These are phyloP conservation scores for Cantharis rufa DNA, from an alignment of 2,888 invertebrate species.

Conservation along the genomic window DNA sequence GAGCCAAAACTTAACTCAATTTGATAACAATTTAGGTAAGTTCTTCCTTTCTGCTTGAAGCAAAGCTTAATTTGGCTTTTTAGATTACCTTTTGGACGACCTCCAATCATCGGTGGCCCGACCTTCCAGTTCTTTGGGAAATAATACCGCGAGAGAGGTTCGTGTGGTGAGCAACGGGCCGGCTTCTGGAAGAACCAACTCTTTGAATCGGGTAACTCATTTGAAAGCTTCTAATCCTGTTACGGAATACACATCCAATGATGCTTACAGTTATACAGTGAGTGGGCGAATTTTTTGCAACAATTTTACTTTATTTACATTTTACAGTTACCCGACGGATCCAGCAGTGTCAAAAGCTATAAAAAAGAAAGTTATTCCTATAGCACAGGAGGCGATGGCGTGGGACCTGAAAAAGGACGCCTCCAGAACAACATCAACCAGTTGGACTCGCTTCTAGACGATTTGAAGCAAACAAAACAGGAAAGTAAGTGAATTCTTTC, in stretches of 20 bases:
- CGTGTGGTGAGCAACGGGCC: slow-evolving; percentile 38
- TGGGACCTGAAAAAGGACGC: slow-evolving; percentile 47
- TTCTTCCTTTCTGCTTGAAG: neutral
- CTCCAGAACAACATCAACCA: slow-evolving; percentile 71
- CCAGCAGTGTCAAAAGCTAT: slow-evolving; percentile 49
- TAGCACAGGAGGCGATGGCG: slow-evolving; percentile 41
- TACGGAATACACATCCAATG: slow-evolving; percentile 53
- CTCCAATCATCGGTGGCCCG: slow-evolving; percentile 54
- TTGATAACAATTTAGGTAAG: slow-evolving; percentile 54
- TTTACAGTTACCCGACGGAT: slow-evolving; percentile 53
- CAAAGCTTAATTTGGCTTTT: slow-evolving; percentile 8
- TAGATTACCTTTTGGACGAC: slow-evolving; percentile 55
- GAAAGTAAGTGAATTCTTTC: slow-evolving; percentile 33
- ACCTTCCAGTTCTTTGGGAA: slow-evolving; percentile 50
- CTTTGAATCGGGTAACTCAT: slow-evolving; percentile 47
- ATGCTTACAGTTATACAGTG: slow-evolving; percentile 52
- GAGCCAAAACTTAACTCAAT: slow-evolving; percentile 50
- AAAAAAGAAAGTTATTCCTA: slow-evolving; percentile 54
- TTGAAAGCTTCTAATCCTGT: slow-evolving; percentile 51
- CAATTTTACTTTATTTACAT: slow-evolving; percentile 11
- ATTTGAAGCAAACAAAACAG: slow-evolving; percentile 63
- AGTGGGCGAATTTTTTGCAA: neutral
- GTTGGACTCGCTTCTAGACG: slow-evolving; percentile 74
- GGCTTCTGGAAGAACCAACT: slow-evolving; percentile 42
- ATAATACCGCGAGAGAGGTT: slow-evolving; percentile 44